Evolutionary conservation across 2,888 invertebrate species (phyloP), one percentile per base, ranked within the genome.

Genomic region (Drosophila gaucha): DNA sequence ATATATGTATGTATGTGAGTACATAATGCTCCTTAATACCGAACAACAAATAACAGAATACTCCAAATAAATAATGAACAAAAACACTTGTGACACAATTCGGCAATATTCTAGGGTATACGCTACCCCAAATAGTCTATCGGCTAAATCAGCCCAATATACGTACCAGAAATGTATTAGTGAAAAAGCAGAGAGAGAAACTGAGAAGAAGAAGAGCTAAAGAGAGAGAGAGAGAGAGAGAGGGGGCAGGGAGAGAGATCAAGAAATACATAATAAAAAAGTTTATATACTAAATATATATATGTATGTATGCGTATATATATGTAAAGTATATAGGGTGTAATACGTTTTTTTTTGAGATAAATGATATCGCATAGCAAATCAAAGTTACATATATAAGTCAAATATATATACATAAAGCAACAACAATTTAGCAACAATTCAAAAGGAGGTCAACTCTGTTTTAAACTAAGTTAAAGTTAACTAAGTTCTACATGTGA

Each of bases 341-440:
- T 52, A 41, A 18, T 41, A 44, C 55, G 74, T 82, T 80, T 79
- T 77, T 80, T 74, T 76, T 59, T 41, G 46, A 44, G 26, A 58
- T 56, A 12, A 41, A 63, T 43, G 62, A 60, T 58, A 75, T 67
- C 55, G 79, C 75, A 77, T 79, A 75, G 79, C 73, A 84, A 82
- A 84, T 85, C 76, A 78, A 82, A 78, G 67, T 67, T 78, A 77
- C 36, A 72, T 43, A 16, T 54, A 58, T 78, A 79, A 79, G 79
- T 41, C n/a, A 44, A 62, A 50, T 49, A 46, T 46, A 36, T 55
- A 65, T 24, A 63, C 28, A 56, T 31, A 55, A 33, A 33, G 24
- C 43, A 67, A 49, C 35, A 43, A 69, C 18, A 52, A 54, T 35
- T 50, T 75, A 75, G 75, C 60, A 33, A 67, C 16, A 70, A 70